These are phyloP conservation scores for Agonum fuliginosum DNA, from an alignment of 2,888 invertebrate genomes.

Conservation along the genomic window DNA sequence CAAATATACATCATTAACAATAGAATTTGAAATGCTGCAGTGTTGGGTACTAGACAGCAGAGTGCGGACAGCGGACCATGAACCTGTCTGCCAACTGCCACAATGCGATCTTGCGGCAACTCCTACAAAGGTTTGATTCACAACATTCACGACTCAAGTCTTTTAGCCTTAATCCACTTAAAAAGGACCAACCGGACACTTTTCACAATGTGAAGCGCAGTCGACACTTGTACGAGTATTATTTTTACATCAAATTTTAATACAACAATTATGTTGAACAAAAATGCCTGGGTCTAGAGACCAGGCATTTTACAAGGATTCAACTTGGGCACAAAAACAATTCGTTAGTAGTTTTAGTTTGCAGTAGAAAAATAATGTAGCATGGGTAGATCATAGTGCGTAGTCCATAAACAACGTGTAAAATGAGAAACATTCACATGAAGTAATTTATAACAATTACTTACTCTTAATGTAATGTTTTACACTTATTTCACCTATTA, in stretches of 20 bases:
- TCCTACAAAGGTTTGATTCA: constrained; percentile 31
- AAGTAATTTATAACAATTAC: no score
- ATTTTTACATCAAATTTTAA: neutral
- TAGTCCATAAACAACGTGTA: no score
- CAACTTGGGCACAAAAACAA: no score
- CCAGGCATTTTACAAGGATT: no score
- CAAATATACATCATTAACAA: constrained; percentile 60
- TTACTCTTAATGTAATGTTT: no score
- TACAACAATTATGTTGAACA: no score
- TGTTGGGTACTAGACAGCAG: constrained; percentile 3
- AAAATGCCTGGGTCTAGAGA: no score
- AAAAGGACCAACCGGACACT: constrained; percentile 68
- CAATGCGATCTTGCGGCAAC: constrained; percentile 13
- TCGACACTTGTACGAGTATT: constrained; percentile 2
- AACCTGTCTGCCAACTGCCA: constrained; percentile 20
- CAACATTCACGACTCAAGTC: constrained; percentile 62
- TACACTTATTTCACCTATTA: no score
- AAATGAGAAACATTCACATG: no score
- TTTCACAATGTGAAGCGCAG: constrained; percentile 61
- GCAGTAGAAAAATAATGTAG: no score
- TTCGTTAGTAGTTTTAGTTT: no score
- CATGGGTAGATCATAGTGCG: no score
- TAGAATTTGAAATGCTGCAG: constrained; percentile 62
- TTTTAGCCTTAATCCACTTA: constrained; percentile 71
- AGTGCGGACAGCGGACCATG: constrained; percentile 59